phyloP scores from a whole-genome alignment of 2,888 invertebrate genomes.

The Onchidella celtica region DNA sequence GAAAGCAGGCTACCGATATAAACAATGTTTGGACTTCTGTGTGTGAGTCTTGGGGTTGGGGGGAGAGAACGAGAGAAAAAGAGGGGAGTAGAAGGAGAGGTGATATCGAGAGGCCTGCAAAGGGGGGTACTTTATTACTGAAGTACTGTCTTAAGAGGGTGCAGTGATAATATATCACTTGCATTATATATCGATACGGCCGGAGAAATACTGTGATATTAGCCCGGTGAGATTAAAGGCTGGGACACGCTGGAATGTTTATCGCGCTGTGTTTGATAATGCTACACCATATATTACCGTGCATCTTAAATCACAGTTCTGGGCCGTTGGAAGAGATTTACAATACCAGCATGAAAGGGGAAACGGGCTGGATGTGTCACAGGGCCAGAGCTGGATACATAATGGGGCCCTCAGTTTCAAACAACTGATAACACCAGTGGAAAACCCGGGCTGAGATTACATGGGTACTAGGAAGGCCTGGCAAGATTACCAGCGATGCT shows the following conservation, averaged over 20 bases:
- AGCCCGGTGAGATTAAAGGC: conserved; percentile 6
- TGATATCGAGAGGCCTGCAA: not conserved
- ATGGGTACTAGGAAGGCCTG: too few species aligned
- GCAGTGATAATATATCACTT: conserved; percentile 5
- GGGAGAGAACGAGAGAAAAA: too few species aligned
- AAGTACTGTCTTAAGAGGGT: not conserved
- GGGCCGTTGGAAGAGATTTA: not conserved
- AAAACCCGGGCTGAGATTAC: not conserved
- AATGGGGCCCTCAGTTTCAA: not conserved
- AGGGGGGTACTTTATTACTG: not conserved
- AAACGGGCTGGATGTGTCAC: not conserved
- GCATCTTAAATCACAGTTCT: conserved; percentile 6
- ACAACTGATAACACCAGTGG: not conserved
- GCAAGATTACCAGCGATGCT: too few species aligned
- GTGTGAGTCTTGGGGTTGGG: not conserved
- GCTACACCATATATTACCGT: conserved; percentile 6
- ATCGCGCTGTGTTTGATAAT: conserved; percentile 1
- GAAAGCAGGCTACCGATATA: too few species aligned
- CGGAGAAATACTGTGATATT: not conserved
- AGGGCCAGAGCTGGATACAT: not conserved
- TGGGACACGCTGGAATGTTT: not conserved
- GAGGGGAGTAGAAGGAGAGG: not conserved
- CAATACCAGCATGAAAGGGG: not conserved
- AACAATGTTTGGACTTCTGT: too few species aligned
- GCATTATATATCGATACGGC: not conserved